Evolutionary conservation across 35 echinoderm and acorn worm species (phyloP).

Genomic region (Eucidaris tribuloides): DNA sequence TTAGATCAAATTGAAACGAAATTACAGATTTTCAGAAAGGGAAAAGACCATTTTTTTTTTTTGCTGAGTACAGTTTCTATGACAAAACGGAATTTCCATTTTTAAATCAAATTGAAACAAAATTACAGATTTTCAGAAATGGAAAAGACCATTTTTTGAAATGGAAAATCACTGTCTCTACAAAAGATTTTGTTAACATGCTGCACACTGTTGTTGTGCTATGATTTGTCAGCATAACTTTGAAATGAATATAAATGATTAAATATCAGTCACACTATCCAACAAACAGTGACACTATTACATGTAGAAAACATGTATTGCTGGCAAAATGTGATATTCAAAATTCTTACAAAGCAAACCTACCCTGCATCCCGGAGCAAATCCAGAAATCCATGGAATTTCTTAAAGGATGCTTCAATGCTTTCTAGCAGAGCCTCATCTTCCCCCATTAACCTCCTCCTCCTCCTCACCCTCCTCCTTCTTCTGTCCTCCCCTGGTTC

Average conservation of each 20-base stretch:
- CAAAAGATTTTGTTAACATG: not conserved
- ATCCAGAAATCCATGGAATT: slow-evolving; percentile 93
- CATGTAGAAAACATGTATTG: not conserved
- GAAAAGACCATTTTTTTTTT: no score
- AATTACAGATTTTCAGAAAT: not conserved
- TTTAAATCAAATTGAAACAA: no score
- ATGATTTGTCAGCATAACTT: not conserved
- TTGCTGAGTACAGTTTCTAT: no score
- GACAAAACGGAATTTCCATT: no score
- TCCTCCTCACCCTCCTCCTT: not conserved
- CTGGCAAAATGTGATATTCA: not conserved
- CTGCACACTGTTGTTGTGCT: not conserved
- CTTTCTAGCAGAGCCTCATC: slow-evolving; percentile 87
- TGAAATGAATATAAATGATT: not conserved
- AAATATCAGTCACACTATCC: not conserved
- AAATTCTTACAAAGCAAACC: not conserved
- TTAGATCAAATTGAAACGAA: no score
- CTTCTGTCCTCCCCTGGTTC: slow-evolving; percentile 11
- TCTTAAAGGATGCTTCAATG: slow-evolving; percentile 92
- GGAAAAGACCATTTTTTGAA: no score
- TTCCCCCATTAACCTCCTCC: slow-evolving; percentile 9
- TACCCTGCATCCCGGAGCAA: slow-evolving; percentile 95
- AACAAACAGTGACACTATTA: not conserved
- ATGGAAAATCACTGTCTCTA: no score
- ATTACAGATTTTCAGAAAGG: no score